Evolutionary conservation across 2,113 vertebrate species (phyloP), one percentile per base, ranked within the genome.

Genomic region (Phalacrocorax pelagicus): DNA sequence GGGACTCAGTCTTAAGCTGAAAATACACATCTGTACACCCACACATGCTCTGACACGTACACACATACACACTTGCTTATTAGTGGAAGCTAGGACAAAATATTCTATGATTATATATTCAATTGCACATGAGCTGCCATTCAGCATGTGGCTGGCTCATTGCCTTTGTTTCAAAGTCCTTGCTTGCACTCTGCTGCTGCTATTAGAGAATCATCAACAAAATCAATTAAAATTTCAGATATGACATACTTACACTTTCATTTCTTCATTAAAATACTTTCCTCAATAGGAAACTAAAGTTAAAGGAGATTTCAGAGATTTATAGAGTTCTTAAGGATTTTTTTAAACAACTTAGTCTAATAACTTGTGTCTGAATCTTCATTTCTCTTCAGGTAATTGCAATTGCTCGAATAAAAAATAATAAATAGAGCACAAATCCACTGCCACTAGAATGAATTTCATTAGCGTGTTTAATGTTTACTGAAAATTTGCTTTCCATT

Each of bases 401-500:
- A 80, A 61, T 88, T 88, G 58, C 58, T 96, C 95, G 84, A 93
- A 96, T 86, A 92, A 96, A 93, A 96, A 92, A 49, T 32, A 79
- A 94, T 89, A 94, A 96, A 83, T 54, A 81, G 46, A 44, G 52
- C 59, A 89, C 65, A 89, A 91, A 97, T 94, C 81, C 87, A 90
- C 91, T 27, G 6, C 38, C 79, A 82, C n/a, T 69, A 29, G 66
- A 73, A 94, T 78, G 27, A 81, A 95, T 96, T 97, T 88, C n/a
- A 94, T 96, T 93, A 94, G 59, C 63, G 91, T 75, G 13, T 58
- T 86, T 88, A 81, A 87, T 58, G 36, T 80, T 81, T 91, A 54
- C 57, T 52, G 73, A 62, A 96, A 92, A 97, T 95, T 93, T 95
- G 79, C 80, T 92, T 93, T 96, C 96, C 92, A 96, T 97, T 98